phyloP scores from a whole-genome alignment of 53 echinoderm and acorn worm species.

The Temnopleurus reevesii region DNA sequence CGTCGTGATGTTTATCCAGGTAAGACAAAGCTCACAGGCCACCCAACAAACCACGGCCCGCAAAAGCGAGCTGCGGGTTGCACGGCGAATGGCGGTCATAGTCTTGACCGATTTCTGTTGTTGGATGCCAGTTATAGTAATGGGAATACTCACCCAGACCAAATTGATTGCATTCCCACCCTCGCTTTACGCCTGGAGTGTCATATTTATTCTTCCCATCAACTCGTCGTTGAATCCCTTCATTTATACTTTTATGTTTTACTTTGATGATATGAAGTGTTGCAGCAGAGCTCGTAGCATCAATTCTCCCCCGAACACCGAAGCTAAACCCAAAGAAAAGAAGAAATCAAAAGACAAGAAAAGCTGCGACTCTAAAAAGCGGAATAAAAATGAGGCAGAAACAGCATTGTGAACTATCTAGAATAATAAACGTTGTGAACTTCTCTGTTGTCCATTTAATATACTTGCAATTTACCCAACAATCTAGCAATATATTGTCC shows the following conservation, averaged over 20 bases:
- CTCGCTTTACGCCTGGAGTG: constrained; percentile 18
- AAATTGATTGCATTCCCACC: background rate
- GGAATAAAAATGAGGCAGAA: too few relatives aligned
- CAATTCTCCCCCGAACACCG: too few relatives aligned
- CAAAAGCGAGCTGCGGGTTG: background rate
- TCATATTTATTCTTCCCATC: constrained; percentile 23
- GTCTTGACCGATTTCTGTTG: background rate
- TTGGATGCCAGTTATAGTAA: background rate
- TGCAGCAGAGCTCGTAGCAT: too few relatives aligned
- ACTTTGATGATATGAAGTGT: background rate
- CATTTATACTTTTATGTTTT: background rate
- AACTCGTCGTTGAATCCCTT: background rate
- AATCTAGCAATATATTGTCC: too few relatives aligned
- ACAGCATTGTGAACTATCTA: too few relatives aligned
- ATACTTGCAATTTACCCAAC: too few relatives aligned
- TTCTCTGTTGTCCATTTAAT: too few relatives aligned
- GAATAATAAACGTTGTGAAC: too few relatives aligned
- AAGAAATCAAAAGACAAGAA: too few relatives aligned
- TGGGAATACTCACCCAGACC: constrained; percentile 62
- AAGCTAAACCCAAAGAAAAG: too few relatives aligned
- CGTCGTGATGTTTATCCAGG: constrained; percentile 52
- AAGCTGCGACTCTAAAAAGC: too few relatives aligned
- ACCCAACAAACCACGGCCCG: background rate
- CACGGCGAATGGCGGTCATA: background rate
- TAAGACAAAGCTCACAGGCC: constrained; percentile 20